Evolutionary conservation across 2,797 vertebrate species (phyloP), one percentile per base, ranked within the genome.

Genomic region (Vireo griseus): DNA sequence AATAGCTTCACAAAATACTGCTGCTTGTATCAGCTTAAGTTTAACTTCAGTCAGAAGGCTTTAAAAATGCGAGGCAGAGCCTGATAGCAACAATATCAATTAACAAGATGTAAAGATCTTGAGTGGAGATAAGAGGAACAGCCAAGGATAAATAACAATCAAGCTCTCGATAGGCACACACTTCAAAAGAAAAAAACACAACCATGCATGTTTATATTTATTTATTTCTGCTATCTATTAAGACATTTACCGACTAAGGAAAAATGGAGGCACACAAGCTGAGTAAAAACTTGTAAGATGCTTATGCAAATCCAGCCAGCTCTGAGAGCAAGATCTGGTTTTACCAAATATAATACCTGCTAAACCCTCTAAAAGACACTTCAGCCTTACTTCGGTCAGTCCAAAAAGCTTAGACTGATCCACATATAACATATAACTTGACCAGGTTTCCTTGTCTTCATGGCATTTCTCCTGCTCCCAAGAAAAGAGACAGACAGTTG

Each of bases 161-260:
- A 83, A 39, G 62, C 57, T 78, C 94, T 81, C 0, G 0, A 69
- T 76, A 78, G 51, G 68, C 37, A n/a, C 1, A 8, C n/a, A 63
- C 74, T 90, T 95, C 77, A 85, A 93, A 96, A 91, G 74, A 39
- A 87, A 68, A 35, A 79, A 16, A 37, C 35, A 54, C 24, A 81
- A 47, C 45, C 37, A 65, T 28, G 20, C 9, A 40, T 33, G 20
- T 67, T 90, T 92, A 51, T 78, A 80, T 92, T 94, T 87, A 89
- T 78, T 93, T 93, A 86, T 61, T 63, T 42, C 9, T 62, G 45
- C 71, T 92, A 86, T 40, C 54, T 85, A 25, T 20, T n/a, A 81
- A 62, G 62, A 33, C 15, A 76, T 57, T 95, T 88, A 92, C 31
- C 73, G 94, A 52, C 42, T 57, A 86, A 85, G 80, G 29, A 88